Conservation (phyloP, 2,888 invertebrate genomes). For the Microdon myrmicae region DNA sequence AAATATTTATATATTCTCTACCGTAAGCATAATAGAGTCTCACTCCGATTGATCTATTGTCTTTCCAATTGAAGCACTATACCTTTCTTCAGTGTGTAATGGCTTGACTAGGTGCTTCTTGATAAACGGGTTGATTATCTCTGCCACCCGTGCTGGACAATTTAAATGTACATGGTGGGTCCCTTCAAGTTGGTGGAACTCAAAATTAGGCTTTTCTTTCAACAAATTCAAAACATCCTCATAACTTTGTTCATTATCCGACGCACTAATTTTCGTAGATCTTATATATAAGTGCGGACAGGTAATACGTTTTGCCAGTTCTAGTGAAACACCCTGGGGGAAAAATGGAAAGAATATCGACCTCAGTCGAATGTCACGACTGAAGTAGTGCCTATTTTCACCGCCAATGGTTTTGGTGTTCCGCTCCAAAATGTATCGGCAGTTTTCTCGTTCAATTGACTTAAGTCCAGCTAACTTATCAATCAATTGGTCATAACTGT, state of each 20-base stretch:
- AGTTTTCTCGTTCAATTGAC: constrained; percentile 71
- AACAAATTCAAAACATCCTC: constrained; percentile 71
- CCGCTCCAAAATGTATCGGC: constrained; percentile 70
- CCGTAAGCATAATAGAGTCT: too few relatives aligned
- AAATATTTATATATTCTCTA: too few relatives aligned
- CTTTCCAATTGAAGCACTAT: too few relatives aligned
- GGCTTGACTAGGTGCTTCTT: constrained; percentile 71
- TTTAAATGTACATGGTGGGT: constrained; percentile 81
- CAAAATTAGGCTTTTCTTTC: constrained; percentile 70
- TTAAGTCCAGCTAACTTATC: constrained; percentile 72
- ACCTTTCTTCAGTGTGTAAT: too few relatives aligned
- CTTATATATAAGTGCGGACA: constrained; percentile 75
- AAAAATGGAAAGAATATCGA: constrained; percentile 58
- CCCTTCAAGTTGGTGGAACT: constrained; percentile 72
- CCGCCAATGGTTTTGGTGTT: constrained; percentile 71
- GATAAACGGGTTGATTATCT: constrained; percentile 71
- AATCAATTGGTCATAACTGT: constrained; percentile 73
- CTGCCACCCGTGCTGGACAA: constrained; percentile 72
- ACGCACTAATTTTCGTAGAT: constrained; percentile 70
- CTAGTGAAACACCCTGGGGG: constrained; percentile 69
- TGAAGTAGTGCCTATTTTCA: constrained; percentile 73
- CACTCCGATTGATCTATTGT: too few relatives aligned
- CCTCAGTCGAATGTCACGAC: constrained; percentile 75
- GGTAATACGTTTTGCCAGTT: constrained; percentile 70
- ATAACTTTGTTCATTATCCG: constrained; percentile 70